Evolutionary conservation across 2,888 invertebrate genomes (phyloP).

Genomic region (Erpobdella octoculata): DNA sequence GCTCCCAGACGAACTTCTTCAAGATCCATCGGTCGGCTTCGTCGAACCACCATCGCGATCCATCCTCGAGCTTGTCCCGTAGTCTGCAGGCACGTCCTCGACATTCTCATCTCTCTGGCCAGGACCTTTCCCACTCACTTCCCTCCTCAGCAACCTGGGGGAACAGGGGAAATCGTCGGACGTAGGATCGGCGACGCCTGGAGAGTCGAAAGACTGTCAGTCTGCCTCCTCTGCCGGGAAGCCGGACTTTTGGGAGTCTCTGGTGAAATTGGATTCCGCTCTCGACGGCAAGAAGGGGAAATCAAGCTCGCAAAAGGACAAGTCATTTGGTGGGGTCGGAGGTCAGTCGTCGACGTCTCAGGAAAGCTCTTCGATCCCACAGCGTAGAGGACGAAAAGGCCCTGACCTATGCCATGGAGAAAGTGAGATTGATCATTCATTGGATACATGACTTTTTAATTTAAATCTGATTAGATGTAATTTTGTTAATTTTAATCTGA

Average conservation of each 20-base stretch:
- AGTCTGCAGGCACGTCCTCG: conserved; percentile 59
- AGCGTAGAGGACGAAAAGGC: conserved; percentile 69
- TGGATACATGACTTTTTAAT: too few species aligned
- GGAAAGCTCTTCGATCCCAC: too few species aligned
- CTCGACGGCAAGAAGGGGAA: conserved; percentile 58
- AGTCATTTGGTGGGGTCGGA: conserved; percentile 40
- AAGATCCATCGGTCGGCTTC: conserved; percentile 55
- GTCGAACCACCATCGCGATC: conserved; percentile 54
- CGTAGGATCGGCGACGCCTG: background rate
- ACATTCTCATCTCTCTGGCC: conserved; percentile 70
- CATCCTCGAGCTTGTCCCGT: conserved; percentile 74
- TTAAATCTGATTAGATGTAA: too few species aligned
- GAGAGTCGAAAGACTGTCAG: background rate
- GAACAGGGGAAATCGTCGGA: too few species aligned
- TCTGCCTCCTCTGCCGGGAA: background rate
- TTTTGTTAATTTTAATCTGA: too few species aligned
- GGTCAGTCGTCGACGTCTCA: conserved; percentile 15
- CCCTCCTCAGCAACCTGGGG: conserved; percentile 56
- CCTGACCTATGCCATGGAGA: conserved; percentile 69
- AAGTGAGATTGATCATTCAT: too few species aligned
- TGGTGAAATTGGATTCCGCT: conserved; percentile 65
- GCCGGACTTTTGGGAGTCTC: conserved; percentile 60
- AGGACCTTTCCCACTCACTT: conserved; percentile 73
- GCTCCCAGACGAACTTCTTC: conserved; percentile 72
- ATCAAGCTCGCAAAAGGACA: conserved; percentile 45